Conservation (phyloP, 1,140 invertebrate species). For the Zaprionus davidi region DNA sequence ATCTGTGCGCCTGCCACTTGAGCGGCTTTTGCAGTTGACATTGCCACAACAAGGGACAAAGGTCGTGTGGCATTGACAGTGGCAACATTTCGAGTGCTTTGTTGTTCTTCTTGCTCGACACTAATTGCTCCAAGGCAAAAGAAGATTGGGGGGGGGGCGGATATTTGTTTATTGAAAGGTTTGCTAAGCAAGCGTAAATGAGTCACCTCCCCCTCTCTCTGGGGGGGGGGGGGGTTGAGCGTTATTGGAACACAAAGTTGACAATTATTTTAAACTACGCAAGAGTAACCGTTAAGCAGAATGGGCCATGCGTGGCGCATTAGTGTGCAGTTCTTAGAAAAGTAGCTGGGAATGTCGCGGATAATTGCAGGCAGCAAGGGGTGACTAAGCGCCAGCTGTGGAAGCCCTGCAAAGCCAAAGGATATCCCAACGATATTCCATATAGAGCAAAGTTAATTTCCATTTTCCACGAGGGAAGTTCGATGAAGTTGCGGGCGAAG, state of each 20-base stretch:
- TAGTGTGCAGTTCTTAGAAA: constrained; percentile 43
- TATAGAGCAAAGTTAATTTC: constrained; percentile 52
- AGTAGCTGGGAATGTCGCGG: constrained; percentile 52
- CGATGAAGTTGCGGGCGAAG: constrained; percentile 45
- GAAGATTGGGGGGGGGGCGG: not conserved
- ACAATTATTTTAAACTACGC: constrained; percentile 39
- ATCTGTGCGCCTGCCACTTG: constrained; percentile 35
- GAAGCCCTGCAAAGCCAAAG: constrained; percentile 36
- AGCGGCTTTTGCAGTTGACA: constrained; percentile 51
- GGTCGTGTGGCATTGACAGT: constrained; percentile 51
- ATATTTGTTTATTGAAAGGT: constrained; percentile 28
- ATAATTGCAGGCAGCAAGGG: constrained; percentile 48
- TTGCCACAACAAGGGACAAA: constrained; percentile 29
- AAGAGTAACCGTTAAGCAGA: constrained; percentile 48
- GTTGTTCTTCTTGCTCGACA: constrained; percentile 25
- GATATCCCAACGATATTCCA: constrained; percentile 31
- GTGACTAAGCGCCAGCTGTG: constrained; percentile 75
- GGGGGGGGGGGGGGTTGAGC: not conserved
- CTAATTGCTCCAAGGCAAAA: constrained; percentile 34
- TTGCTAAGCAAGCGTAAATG: constrained; percentile 11
- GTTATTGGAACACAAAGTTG: constrained; percentile 10
- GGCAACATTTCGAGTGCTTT: constrained; percentile 48
- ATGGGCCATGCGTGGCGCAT: constrained; percentile 37
- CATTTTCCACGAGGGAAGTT: constrained; percentile 34
- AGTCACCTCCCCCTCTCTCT: not conserved